Evolutionary conservation across 2,888 invertebrate genomes (phyloP), one percentile per base, ranked within the genome.

Genomic region (Agonopterix arenella): DNA sequence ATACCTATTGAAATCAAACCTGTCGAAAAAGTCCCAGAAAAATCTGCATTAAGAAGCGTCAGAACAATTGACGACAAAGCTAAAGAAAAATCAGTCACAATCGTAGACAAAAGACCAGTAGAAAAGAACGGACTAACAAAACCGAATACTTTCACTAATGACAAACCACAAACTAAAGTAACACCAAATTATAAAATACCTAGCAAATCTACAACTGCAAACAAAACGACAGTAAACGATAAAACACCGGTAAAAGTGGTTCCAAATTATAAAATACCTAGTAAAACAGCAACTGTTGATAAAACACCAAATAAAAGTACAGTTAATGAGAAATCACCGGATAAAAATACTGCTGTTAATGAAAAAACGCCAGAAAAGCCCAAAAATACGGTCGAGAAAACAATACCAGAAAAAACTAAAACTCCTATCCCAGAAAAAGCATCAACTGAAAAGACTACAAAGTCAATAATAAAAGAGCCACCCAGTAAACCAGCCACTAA

Each of bases 61-160:
- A 78, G 76, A 70, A 85, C 84, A 46, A 81, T 85, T 47, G 88
- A 89, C 68, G 85, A 84, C 11, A 88, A 84, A 63, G 58, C 68
- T 10, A 86, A 84, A 66, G 86, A 85, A 50, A 88, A 88, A 64
- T 79, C 84, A 16, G 84, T 85, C 8, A 85, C 81, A 46, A 86
- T 84, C 58, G 70, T 83, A 55, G 88, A 88, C 55, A 83, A 70
- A 59, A 84, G 76, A 66, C 36, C 51, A 36, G 55, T 69, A 43
- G 81, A 84, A 37, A 73, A 66, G 52, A 66, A 62, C 57, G 60
- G 59, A 36, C 45, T 53, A 47, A 44, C 55, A 45, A 65, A 65
- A 55, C 11, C 41, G 1, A 50, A 43, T 11, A 47, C 4, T 13
- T 5, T 8, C 4, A 28, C 3, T 11, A 47, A 61, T 57, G 57